Evolutionary conservation across 2,113 vertebrate species (phyloP), one percentile per base, ranked within the genome.

Genomic region (Ivindomyrus marchei): DNA sequence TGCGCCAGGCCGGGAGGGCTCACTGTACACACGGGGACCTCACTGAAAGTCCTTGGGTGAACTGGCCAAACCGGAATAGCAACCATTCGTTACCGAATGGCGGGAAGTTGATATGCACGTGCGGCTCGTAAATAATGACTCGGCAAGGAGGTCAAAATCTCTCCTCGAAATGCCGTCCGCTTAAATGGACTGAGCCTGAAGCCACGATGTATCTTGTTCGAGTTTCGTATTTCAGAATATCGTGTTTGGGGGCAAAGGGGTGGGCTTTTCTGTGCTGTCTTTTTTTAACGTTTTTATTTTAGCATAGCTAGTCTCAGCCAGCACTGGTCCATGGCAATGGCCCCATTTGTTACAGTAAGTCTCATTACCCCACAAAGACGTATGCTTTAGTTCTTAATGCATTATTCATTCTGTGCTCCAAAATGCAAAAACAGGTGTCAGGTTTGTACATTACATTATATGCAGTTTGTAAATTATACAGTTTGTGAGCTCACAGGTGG

Each of bases 191-290:
- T 9, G 42, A 45, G 15, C 80, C 80, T 84, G 7, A 49, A 27
- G 42, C 46, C 45, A 8, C n/a, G 49, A 27, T 45, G 42, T 9
- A 86, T n/a, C 45, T n/a, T 49, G 84, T 50, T 80, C 1, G 19
- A 83, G 91, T 89, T 90, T 89, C 91, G 92, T 94, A 92, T 94
- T 94, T 94, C 94, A 92, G 91, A 91, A 93, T 91, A 91, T 92
- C 91, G 92, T 93, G 92, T 93, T 93, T 92, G 92, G 91, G 92
- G 92, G 92, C 90, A 89, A 91, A 93, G 94, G 94, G 95, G 93
- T 94, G 93, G 93, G 93, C 92, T 91, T 94, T 93, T 91, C 92
- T 93, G 93, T 92, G 93, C 93, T 91, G 93, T 95, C 94, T 93
- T 92, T 95, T 94, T 45, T 91, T 92, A 92, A 90, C 91, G 15